Evolutionary conservation across 2,888 invertebrate species (phyloP).

Genomic region (Synanthedon tipuliformis): DNA sequence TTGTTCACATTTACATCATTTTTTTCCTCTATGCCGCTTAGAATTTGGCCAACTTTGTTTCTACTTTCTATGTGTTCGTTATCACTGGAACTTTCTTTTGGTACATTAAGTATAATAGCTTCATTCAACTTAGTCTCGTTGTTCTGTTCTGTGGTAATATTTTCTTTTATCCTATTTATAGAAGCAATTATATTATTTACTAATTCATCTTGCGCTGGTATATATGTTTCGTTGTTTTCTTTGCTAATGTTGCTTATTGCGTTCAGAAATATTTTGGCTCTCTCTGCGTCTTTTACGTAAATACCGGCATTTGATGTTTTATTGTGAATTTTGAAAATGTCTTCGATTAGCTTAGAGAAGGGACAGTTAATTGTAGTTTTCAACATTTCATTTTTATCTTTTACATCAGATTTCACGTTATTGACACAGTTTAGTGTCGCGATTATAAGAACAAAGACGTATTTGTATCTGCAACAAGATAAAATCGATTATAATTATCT

Average conservation of each 20-base stretch:
- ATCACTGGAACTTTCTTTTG: slow-evolving; percentile 14
- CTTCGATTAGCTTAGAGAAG: slow-evolving; percentile 54
- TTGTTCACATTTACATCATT: slow-evolving; percentile 18
- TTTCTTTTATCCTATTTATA: slow-evolving; percentile 54
- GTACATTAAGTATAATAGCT: slow-evolving; percentile 45
- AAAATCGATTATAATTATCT: not conserved
- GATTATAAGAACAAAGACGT: slow-evolving; percentile 19
- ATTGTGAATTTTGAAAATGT: slow-evolving; percentile 50
- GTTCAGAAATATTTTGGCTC: slow-evolving; percentile 68
- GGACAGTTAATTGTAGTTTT: slow-evolving; percentile 37
- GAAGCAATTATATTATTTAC: slow-evolving; percentile 55
- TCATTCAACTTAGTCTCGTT: slow-evolving; percentile 37
- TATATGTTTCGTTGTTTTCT: slow-evolving; percentile 26
- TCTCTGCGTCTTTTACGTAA: slow-evolving; percentile 40
- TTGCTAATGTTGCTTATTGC: slow-evolving; percentile 65
- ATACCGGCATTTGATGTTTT: slow-evolving; percentile 24
- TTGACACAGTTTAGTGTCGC: slow-evolving; percentile 9
- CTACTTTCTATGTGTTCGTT: slow-evolving; percentile 12
- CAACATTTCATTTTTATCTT: slow-evolving; percentile 9
- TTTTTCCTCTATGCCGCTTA: slow-evolving; percentile 49
- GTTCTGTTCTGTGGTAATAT: slow-evolving; percentile 26
- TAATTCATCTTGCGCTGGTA: slow-evolving; percentile 40
- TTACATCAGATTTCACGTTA: slow-evolving; percentile 13
- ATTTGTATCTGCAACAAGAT: slow-evolving; percentile 37
- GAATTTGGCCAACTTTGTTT: slow-evolving; percentile 27